phyloP scores from a whole-genome alignment of 2,113 vertebrate species.

The Arenaria interpres region DNA sequence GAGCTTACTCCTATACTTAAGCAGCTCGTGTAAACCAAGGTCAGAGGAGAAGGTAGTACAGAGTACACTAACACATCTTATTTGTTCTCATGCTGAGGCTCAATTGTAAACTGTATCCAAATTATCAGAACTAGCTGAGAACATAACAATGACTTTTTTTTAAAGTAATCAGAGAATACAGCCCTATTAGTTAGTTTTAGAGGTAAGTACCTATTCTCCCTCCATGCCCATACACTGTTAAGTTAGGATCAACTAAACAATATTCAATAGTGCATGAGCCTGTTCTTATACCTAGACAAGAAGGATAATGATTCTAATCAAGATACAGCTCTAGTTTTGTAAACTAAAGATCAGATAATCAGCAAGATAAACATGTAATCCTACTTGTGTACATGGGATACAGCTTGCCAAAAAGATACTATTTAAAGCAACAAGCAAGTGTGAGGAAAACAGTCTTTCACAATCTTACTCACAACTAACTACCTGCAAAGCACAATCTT shows the following conservation, averaged over 20 bases:
- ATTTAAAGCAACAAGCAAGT: background rate
- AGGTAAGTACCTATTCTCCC: background rate
- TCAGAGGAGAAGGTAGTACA: background rate
- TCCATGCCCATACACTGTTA: background rate
- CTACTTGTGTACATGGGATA: background rate
- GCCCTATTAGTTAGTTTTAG: background rate
- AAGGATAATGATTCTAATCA: background rate
- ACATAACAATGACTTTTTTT: background rate
- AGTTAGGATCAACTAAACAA: background rate
- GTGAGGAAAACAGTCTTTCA: constrained; percentile 14
- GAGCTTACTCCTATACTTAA: background rate
- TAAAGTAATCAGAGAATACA: background rate
- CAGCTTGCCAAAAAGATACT: background rate
- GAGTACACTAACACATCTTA: background rate
- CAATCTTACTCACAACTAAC: background rate
- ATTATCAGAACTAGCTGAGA: background rate
- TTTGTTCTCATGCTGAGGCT: background rate
- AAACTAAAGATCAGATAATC: background rate
- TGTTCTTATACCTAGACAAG: background rate
- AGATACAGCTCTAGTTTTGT: background rate
- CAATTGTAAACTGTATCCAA: background rate
- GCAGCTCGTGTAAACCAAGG: background rate
- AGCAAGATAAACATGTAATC: constrained; percentile 4
- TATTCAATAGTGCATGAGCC: background rate
- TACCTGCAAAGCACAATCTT: background rate